These are phyloP conservation scores for Dolichomitus sp. DNA, from an alignment of 2,888 invertebrate genomes.

Conservation along the genomic window DNA sequence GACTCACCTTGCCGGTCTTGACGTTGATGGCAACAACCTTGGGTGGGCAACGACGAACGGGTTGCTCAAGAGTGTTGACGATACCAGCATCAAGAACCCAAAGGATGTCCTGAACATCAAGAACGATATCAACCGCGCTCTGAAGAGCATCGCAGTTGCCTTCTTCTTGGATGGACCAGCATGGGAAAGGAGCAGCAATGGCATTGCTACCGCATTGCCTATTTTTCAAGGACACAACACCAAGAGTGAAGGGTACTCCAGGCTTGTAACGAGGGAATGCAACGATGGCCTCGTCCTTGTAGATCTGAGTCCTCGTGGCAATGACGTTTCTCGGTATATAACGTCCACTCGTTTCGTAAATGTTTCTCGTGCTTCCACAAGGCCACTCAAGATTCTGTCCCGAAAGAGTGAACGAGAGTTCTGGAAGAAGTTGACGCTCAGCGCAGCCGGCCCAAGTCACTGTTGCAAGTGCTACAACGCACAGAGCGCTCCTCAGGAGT, in stretches of 20 bases:
- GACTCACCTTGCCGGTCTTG: conserved; percentile 87
- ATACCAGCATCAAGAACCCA: conserved; percentile 92
- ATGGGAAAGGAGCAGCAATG: conserved; percentile 88
- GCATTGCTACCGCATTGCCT: conserved; percentile 81
- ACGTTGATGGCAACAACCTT: conserved; percentile 90
- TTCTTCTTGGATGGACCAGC: conserved; percentile 89
- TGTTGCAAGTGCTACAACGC: conserved; percentile 60
- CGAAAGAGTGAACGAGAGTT: conserved; percentile 74
- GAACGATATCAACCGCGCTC: conserved; percentile 90
- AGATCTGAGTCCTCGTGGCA: conserved; percentile 88
- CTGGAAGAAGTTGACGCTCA: conserved; percentile 76
- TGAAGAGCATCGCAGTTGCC: conserved; percentile 91
- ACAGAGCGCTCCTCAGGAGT: conserved; percentile 67
- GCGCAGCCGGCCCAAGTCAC: conserved; percentile 45
- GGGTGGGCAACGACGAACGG: conserved; percentile 90
- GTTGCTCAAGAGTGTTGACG: conserved; percentile 89
- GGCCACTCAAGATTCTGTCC: conserved; percentile 85
- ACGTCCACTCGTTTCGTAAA: conserved; percentile 88
- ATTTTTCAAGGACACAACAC: conserved; percentile 86
- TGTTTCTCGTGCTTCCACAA: conserved; percentile 87
- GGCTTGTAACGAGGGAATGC: conserved; percentile 89
- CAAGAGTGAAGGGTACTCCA: conserved; percentile 91
- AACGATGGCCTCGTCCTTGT: conserved; percentile 87
- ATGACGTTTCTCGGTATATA: conserved; percentile 88
- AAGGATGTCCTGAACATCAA: conserved; percentile 89